Evolutionary conservation across 2,113 vertebrate species (phyloP).

Genomic region (Steatornis caripensis): DNA sequence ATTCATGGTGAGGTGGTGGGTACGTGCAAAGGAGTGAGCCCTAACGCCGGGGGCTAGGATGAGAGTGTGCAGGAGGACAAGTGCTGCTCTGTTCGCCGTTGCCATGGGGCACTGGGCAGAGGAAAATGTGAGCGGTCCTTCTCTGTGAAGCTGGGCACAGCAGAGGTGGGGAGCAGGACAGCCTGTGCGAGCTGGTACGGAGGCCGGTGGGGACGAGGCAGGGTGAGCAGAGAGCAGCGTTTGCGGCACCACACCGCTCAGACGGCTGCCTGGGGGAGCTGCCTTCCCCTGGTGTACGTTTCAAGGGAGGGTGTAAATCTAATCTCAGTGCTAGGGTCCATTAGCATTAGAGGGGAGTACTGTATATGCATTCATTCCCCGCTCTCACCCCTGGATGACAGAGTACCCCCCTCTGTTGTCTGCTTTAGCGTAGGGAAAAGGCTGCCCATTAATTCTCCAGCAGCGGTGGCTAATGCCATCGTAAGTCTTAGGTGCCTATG

Average conservation of each 20-base stretch:
- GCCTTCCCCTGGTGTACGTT: conserved; percentile 39
- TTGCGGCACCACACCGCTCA: not conserved
- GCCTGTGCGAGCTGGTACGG: not conserved
- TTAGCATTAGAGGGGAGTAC: conserved; percentile 68
- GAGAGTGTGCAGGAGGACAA: fast-evolving
- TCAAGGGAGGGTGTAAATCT: conserved; percentile 69
- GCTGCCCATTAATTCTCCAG: conserved; percentile 54
- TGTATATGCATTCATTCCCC: conserved; percentile 54
- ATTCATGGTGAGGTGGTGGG: not conserved
- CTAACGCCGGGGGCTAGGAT: not conserved
- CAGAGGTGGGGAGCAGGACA: not conserved
- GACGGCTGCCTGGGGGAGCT: conserved; percentile 38
- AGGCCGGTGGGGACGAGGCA: not conserved
- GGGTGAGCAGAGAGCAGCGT: not conserved
- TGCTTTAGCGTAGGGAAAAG: conserved; percentile 31
- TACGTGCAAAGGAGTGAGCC: not conserved
- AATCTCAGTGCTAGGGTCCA: conserved; percentile 67
- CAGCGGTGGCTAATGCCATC: conserved; percentile 32
- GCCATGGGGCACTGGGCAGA: not conserved
- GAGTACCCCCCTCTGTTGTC: conserved; percentile 53
- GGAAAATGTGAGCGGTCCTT: not conserved
- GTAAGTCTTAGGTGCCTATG: conserved; percentile 53
- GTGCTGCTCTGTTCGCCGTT: not conserved
- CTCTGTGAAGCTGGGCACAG: not conserved
- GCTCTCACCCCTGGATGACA: conserved; percentile 63